Base-by-base conservation (phyloP, 2,888 invertebrate genomes). In the Troglohyphantes excavatus region DNA sequence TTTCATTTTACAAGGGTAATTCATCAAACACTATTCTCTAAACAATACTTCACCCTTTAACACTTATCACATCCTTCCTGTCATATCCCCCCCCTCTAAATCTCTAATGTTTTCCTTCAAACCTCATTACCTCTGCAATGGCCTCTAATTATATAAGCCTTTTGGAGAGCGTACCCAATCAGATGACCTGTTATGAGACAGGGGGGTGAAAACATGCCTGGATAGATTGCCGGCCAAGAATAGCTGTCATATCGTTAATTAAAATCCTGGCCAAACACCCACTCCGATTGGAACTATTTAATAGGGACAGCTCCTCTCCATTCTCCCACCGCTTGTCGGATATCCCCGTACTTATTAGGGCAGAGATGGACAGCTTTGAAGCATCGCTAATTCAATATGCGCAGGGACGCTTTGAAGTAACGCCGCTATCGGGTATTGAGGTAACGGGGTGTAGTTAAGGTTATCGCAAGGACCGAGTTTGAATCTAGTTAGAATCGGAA, bases 241-340 rank as follows among this genome's bases (percentile, higher is more conserved):
- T 13, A 23, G 63, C 43, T 23, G 63, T 23, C 78, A 39, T 63
- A 78, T 65, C 78, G 43, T 43, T 78, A 78, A 78, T 78, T 78
- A 78, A 78, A 78, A 78, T 26, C 43, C n/a, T 39, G 63, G 17
- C 59, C 21, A 39, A 63, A 13, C 21, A n/a, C 29, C n/a, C 70
- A 11, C 27, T 19, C 46, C 43, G 59, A 61, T 53, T n/a, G 53
- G 75, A 75, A 61, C 75, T 61, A 75, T 75, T 75, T 75, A 61
- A 53, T 11, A 21, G 43, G 65, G n/a, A 65, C 39, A 26, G 39
- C 65, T n/a, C 39, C 21, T 1, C 21, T 33, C 33, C 3, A 9
- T 39, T n/a, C 39, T 78, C 63, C 33, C 39, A 39, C 39, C 26
- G 65, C 26, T 53, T 53, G 53, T 53, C 65, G 23, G 39, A 78